Evolutionary conservation across 1,140 invertebrate genomes (phyloP).

Genomic region (Drosophila neocordata): DNA sequence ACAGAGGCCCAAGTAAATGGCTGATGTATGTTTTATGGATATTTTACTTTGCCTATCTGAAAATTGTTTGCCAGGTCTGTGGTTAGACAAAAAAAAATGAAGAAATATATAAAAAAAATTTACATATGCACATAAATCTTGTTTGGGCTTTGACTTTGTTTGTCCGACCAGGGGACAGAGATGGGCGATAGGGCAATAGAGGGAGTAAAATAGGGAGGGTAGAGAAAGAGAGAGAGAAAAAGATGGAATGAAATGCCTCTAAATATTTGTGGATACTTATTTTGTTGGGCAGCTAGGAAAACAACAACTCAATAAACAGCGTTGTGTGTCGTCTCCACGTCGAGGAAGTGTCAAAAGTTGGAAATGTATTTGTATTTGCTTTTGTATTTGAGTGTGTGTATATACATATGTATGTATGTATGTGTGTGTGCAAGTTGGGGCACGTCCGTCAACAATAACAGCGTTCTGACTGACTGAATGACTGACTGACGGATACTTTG

Average conservation of each 20-base stretch:
- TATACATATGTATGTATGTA: constrained; percentile 22
- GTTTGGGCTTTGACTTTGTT: constrained; percentile 66
- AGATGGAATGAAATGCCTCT: constrained; percentile 54
- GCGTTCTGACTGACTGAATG: not conserved
- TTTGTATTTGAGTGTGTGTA: constrained; percentile 25
- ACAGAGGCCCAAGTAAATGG: constrained; percentile 14
- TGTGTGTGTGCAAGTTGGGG: constrained; percentile 29
- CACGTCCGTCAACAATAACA: constrained; percentile 28
- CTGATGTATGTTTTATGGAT: constrained; percentile 69
- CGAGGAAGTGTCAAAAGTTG: constrained; percentile 77
- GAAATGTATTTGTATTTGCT: constrained; percentile 58
- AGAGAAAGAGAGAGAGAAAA: not conserved
- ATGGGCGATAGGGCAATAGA: not conserved
- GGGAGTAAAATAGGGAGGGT: not conserved
- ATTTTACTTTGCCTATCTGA: constrained; percentile 56
- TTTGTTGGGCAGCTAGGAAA: constrained; percentile 58
- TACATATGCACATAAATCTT: constrained; percentile 80
- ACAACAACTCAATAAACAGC: constrained; percentile 78
- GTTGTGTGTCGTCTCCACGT: constrained; percentile 36
- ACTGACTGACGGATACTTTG: constrained; percentile 40
- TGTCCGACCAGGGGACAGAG: constrained; percentile 35
- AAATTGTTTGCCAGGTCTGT: constrained; percentile 65
- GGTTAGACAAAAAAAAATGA: constrained; percentile 34
- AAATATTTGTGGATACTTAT: constrained; percentile 81
- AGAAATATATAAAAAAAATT: constrained; percentile 47